A percentile compares a stretch with the other conserved stretches of the same genome.
Evolutionary conservation across 2,888 invertebrate genomes (phyloP).

Genomic region (Dendrolimus houi): DNA sequence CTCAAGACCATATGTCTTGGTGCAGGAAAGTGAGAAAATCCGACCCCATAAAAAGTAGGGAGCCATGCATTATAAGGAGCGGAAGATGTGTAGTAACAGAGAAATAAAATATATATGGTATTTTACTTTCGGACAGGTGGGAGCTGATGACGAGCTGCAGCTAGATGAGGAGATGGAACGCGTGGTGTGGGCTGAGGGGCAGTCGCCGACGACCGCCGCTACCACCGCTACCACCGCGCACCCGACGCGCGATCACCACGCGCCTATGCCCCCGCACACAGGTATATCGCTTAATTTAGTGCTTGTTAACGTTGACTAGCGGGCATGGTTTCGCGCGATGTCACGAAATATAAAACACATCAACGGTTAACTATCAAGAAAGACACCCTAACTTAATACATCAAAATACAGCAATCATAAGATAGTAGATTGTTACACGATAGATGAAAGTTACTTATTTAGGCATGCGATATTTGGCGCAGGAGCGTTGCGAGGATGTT

Average conservation of each 20-base stretch:
- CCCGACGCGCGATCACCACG: conserved; percentile 36
- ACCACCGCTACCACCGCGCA: conserved; percentile 44
- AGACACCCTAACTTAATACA: no score
- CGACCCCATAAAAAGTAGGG: conserved; percentile 9
- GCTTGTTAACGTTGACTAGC: no score
- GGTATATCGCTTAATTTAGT: neutral
- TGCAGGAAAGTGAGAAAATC: neutral
- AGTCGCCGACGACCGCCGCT: conserved; percentile 54
- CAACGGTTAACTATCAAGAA: no score
- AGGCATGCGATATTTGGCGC: no score
- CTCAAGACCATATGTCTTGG: neutral
- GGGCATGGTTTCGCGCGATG: no score
- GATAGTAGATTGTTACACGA: no score
- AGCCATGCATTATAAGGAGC: neutral
- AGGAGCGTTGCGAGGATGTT: no score
- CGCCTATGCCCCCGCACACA: conserved; percentile 22
- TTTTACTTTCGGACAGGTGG: conserved; percentile 23
- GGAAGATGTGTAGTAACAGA: neutral
- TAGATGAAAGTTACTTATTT: no score
- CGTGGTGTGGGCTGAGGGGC: conserved; percentile 83
- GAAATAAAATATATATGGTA: neutral
- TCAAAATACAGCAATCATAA: no score
- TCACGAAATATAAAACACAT: no score
- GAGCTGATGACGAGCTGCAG: conserved; percentile 78
- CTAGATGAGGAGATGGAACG: conserved; percentile 94